Evolutionary conservation across 2,113 vertebrate genomes (phyloP).

Genomic region (Leiothrix lutea): DNA sequence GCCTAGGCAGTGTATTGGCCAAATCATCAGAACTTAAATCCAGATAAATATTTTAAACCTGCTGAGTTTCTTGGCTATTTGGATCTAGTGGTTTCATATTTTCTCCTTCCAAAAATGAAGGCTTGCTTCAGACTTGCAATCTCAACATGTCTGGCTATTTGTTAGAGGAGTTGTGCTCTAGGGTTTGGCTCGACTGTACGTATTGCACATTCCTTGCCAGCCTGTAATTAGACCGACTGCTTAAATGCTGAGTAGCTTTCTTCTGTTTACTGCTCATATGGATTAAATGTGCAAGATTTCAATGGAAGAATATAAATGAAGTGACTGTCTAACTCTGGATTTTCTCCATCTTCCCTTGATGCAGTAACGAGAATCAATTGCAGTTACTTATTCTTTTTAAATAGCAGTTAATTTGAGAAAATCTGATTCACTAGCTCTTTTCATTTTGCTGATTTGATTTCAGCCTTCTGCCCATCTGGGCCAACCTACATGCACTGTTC

Average conservation of each 20-base stretch:
- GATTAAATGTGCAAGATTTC: constrained; percentile 26
- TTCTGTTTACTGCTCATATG: constrained; percentile 18
- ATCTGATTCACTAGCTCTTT: constrained; percentile 49
- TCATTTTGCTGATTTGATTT: constrained; percentile 55
- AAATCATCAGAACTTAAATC: background rate
- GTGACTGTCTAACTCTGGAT: constrained; percentile 23
- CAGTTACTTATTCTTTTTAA: constrained; percentile 58
- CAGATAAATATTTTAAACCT: background rate
- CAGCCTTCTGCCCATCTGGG: constrained; percentile 45
- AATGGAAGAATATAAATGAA: constrained; percentile 14
- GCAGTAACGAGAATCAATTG: constrained; percentile 33
- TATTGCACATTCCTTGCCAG: background rate
- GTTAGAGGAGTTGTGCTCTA: background rate
- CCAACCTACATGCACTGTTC: background rate
- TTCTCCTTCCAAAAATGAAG: background rate
- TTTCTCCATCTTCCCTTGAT: constrained; percentile 24
- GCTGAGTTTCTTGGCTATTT: background rate
- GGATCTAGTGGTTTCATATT: background rate
- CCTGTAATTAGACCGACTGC: background rate
- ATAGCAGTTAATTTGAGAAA: constrained; percentile 56
- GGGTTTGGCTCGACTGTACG: background rate
- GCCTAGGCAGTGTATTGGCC: background rate
- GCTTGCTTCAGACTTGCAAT: background rate
- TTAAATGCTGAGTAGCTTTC: constrained; percentile 23
- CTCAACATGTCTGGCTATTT: background rate